Evolutionary conservation across 2,888 invertebrate species (phyloP).

Genomic region (Capitulum mitella): DNA sequence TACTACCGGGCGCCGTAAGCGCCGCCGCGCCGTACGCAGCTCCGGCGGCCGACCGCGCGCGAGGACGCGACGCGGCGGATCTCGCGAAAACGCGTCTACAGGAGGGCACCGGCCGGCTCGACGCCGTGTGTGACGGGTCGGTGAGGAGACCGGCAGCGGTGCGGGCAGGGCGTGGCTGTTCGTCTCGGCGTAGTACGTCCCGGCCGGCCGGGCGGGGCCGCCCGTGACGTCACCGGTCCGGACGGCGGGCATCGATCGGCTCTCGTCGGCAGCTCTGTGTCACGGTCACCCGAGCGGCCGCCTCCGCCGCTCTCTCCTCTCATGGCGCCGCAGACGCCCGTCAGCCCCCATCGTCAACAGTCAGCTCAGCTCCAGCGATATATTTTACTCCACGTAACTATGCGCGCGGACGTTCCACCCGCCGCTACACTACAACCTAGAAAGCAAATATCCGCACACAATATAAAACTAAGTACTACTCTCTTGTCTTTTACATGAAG

Average conservation of each 20-base stretch:
- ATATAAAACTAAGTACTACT: conserved; percentile 22
- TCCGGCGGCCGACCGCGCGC: too few species aligned
- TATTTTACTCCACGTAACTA: conserved; percentile 7
- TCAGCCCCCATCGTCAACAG: too few species aligned
- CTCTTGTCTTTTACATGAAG: conserved; percentile 17
- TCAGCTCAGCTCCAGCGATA: not conserved
- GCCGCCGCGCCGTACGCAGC: too few species aligned
- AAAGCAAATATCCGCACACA: conserved; percentile 21
- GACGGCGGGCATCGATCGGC: conserved; percentile 7
- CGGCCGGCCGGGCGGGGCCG: not conserved
- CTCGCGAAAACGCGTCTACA: too few species aligned
- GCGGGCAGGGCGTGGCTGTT: too few species aligned
- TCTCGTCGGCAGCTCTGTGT: not conserved
- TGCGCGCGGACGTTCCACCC: not conserved
- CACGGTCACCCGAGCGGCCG: not conserved
- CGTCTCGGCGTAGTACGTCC: not conserved
- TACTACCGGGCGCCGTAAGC: too few species aligned
- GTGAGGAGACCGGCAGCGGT: too few species aligned
- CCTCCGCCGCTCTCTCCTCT: too few species aligned
- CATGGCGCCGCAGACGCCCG: too few species aligned
- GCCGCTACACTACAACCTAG: conserved; percentile 1
- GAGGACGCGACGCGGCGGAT: too few species aligned
- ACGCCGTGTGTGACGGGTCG: too few species aligned
- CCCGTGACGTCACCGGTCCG: not conserved
- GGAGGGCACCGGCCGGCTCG: too few species aligned